These are phyloP conservation scores for Taxidea taxus DNA, from an alignment of 2,113 vertebrate genomes.

Conservation along the genomic window DNA sequence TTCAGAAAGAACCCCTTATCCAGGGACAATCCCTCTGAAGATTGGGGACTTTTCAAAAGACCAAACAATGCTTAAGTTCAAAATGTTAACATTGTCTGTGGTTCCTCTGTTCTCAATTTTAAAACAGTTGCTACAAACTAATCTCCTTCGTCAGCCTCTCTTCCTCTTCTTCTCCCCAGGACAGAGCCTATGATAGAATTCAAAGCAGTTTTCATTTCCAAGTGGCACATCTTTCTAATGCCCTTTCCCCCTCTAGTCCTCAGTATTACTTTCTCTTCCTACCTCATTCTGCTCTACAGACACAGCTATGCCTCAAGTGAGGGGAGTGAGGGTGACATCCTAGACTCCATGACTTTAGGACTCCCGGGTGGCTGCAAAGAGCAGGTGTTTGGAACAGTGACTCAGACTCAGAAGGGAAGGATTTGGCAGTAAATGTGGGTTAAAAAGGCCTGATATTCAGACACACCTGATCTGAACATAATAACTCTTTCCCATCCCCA, in stretches of 20 bases:
- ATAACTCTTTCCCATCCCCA: background rate
- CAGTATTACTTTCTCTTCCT: background rate
- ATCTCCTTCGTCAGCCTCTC: background rate
- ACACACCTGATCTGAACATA: background rate
- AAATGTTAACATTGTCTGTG: constrained; percentile 47
- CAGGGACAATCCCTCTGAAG: constrained; percentile 36
- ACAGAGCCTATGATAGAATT: background rate
- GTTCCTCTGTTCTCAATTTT: constrained; percentile 50
- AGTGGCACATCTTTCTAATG: background rate
- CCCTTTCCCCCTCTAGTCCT: background rate
- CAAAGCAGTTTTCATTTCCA: constrained; percentile 13
- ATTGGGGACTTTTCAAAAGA: constrained; percentile 57
- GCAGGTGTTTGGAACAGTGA: background rate
- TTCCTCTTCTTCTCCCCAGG: constrained; percentile 55
- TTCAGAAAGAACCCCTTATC: constrained; percentile 3
- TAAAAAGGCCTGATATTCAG: background rate
- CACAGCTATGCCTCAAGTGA: background rate
- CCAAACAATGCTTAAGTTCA: constrained; percentile 32
- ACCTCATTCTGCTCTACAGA: background rate
- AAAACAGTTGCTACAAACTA: constrained; percentile 38
- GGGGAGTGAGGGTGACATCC: background rate
- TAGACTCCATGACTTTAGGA: background rate
- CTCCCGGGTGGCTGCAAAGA: background rate
- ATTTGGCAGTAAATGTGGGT: background rate
- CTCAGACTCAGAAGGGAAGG: background rate